phyloP scores from a whole-genome alignment of 2,113 vertebrate species.

The Tachuris rubrigastra region DNA sequence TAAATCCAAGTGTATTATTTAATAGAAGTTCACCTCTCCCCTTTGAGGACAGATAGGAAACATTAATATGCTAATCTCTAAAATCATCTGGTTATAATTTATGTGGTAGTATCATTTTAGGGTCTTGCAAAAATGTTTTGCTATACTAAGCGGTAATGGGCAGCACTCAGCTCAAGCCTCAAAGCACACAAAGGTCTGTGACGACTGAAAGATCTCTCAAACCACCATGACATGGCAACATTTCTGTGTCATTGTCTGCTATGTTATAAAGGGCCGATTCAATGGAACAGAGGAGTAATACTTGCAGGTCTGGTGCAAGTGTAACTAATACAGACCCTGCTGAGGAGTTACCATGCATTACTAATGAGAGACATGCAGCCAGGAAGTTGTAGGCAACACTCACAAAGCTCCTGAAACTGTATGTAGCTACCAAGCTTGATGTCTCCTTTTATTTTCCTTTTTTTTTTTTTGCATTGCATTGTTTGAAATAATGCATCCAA shows the following conservation, averaged over 20 bases:
- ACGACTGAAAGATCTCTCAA: neutral
- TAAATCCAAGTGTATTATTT: neutral
- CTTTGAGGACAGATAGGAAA: neutral
- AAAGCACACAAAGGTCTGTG: constrained; percentile 18
- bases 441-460: neutral
- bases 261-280: constrained; percentile 59
- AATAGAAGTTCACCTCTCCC: neutral
- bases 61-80: neutral
- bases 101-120: neutral
- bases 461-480: neutral
- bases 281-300: constrained; percentile 12
- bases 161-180: neutral
- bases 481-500: neutral
- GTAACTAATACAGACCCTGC: constrained; percentile 76
- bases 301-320: constrained; percentile 50
- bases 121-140: neutral
- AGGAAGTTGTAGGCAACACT: constrained; percentile 23
- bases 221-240: constrained; percentile 14
- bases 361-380: constrained; percentile 74
- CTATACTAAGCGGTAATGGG: neutral
- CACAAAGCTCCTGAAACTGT: constrained; percentile 43
- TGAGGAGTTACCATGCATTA: constrained; percentile 72
- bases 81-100: neutral
- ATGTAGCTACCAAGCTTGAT: constrained; percentile 22
- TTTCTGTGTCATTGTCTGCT: constrained; percentile 59